phyloP scores from a whole-genome alignment of 92 coral and sea anemone genomes.

The Zoanthus sansibaricus region DNA sequence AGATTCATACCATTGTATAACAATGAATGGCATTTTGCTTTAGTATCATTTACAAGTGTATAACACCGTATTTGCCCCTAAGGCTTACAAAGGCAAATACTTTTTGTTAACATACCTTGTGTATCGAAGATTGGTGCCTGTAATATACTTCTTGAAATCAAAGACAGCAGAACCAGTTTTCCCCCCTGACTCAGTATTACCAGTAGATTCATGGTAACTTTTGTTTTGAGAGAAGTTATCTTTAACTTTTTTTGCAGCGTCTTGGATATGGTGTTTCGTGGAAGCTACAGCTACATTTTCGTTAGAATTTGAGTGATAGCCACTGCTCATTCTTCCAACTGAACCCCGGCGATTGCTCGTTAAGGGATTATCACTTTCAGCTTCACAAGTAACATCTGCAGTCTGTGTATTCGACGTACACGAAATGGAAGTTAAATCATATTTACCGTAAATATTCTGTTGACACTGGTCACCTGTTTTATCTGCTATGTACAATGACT shows the following conservation, averaged over 20 bases:
- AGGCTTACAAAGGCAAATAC: no score
- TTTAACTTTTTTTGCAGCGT: not conserved
- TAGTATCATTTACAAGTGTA: no score
- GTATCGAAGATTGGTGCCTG: not conserved
- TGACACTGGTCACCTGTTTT: not conserved
- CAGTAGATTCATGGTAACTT: not conserved
- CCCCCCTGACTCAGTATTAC: slow-evolving; percentile 2
- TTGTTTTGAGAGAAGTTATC: not conserved
- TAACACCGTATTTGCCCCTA: no score
- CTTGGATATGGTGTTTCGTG: slow-evolving; percentile 6
- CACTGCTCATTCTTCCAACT: slow-evolving; percentile 34
- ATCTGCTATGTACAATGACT: not conserved
- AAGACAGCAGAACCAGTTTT: slow-evolving; percentile 5
- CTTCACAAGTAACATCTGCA: not conserved
- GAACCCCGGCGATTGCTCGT: slow-evolving; percentile 14
- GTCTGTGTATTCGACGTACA: not conserved
- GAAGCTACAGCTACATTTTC: slow-evolving; percentile 14
- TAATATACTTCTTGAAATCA: slow-evolving; percentile 41
- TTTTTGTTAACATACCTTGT: not conserved
- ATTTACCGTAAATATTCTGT: not conserved
- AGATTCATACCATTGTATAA: no score
- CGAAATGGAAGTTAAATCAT: not conserved
- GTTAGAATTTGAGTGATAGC: slow-evolving; percentile 23
- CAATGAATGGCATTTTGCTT: no score
- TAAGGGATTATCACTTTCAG: not conserved